phyloP scores from a whole-genome alignment of 1,140 invertebrate genomes.

The Scaptomyza graminum region DNA sequence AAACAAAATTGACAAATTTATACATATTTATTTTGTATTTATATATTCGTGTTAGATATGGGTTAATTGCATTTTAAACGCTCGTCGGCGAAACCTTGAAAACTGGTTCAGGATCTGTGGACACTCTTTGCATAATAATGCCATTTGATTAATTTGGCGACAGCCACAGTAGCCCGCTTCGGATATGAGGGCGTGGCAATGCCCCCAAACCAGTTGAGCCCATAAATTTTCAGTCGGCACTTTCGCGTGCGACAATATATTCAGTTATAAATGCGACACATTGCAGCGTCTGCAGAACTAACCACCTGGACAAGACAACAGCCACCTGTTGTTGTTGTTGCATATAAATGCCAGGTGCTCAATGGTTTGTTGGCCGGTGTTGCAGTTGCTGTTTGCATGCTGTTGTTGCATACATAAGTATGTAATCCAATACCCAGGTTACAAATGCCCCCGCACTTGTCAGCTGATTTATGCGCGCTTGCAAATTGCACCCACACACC shows the following conservation, averaged over 20 bases:
- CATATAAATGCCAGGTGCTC: conserved; percentile 56
- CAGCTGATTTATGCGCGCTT: conserved; percentile 72
- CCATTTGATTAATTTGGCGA: conserved; percentile 76
- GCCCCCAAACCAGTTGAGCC: conserved; percentile 51
- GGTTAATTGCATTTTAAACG: conserved; percentile 80
- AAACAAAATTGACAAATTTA: conserved; percentile 31
- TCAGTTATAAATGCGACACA: conserved; percentile 68
- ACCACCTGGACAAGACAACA: neutral
- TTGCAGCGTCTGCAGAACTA: conserved; percentile 77
- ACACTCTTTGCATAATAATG: conserved; percentile 72
- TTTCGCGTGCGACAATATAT: conserved; percentile 78
- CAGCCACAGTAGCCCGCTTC: conserved; percentile 40
- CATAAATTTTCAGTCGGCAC: conserved; percentile 65
- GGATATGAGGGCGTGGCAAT: conserved; percentile 55
- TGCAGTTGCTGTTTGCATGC: conserved; percentile 2
- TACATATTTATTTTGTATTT: too few species aligned
- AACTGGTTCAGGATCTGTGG: conserved; percentile 62
- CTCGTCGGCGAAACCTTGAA: conserved; percentile 67
- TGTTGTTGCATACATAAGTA: conserved; percentile 41
- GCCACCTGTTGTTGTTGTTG: conserved; percentile 25
- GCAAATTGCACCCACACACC: conserved; percentile 77
- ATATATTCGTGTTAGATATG: conserved; percentile 41
- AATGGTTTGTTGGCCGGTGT: conserved; percentile 2
- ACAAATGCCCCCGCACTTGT: conserved; percentile 75
- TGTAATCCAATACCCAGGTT: conserved; percentile 71